A percentile compares a stretch with the other conserved stretches of the same genome.
phyloP scores from a whole-genome alignment of 2,888 invertebrate genomes.

The Invenusta paracnida region DNA sequence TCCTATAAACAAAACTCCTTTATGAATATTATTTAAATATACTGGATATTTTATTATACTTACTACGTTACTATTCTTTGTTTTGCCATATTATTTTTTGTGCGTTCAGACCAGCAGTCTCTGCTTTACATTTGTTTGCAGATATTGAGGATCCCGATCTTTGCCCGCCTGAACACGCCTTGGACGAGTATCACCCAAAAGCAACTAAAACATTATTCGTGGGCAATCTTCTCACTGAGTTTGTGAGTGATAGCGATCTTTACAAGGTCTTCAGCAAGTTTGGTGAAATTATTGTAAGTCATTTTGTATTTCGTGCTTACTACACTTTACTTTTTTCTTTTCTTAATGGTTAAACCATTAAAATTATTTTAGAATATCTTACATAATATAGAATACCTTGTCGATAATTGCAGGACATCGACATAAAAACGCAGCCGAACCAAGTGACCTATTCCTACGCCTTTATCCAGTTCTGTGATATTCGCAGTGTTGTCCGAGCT shows the following conservation, averaged over 20 bases:
- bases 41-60: too few relatives aligned
- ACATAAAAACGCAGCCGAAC: slow-evolving; percentile 86
- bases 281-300: slow-evolving; percentile 83
- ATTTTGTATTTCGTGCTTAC: background rate
- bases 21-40: too few relatives aligned
- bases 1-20: too few relatives aligned
- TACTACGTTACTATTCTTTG: too few relatives aligned
- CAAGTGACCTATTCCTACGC: slow-evolving; percentile 74
- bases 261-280: slow-evolving; percentile 86
- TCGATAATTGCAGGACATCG: slow-evolving; percentile 73
- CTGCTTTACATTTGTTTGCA: too few relatives aligned
- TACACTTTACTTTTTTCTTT: background rate
- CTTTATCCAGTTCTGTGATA: slow-evolving; percentile 94
- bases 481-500: slow-evolving; percentile 82
- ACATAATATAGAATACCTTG: too few relatives aligned
- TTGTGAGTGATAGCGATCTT: slow-evolving; percentile 77
- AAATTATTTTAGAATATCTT: too few relatives aligned
- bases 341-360: background rate
- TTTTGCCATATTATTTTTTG: too few relatives aligned
- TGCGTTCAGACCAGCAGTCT: too few relatives aligned
- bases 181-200: slow-evolving; percentile 90
- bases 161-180: slow-evolving; percentile 72
- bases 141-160: slow-evolving; percentile 51
- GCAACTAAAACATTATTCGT: slow-evolving; percentile 91
- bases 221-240: slow-evolving; percentile 68